Evolutionary conservation across 2,113 vertebrate genomes (phyloP), one percentile per base, ranked within the genome.

Genomic region (Dissostichus mawsoni): DNA sequence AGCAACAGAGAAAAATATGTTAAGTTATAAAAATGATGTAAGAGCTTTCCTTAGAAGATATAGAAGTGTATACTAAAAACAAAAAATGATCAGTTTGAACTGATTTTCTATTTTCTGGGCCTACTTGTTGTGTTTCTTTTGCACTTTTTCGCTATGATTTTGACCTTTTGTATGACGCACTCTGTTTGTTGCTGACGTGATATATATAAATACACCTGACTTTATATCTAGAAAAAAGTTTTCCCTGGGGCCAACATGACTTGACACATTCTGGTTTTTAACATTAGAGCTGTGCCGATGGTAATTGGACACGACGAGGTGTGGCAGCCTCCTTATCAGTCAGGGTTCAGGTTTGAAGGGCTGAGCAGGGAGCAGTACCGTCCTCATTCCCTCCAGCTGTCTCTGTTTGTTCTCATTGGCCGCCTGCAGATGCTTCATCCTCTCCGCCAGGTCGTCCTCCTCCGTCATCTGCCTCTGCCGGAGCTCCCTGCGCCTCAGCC

Each of bases 341-440:
- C 23, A 13, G 11, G n/a, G 18, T 68, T 66, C 11, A 44, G 36
- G 23, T 25, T 56, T 58, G 2, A 50, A 23, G 16, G 12, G 29
- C 61, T 67, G 13, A 51, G 7, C 6, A 1, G 17, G 11, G 17
- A 73, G 14, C 78, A 23, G 52, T 78, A 99, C 98, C 97, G 96
- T 96, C 76, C 94, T 90, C 95, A 99, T 95, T 0, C 85, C 89
- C 93, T 99, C 98, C 92, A 99, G 95, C 16, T 98, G 94, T 74
- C 90, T 94, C 92, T 99, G 97, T 70, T 98, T 99, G 92, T 93
- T 95, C 84, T 99, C 98, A 0, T 97, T 98, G 82, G 96, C 96
- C 0, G 70, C 81, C 86, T 97, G 97, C 51, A 99, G 96, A 11
- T 95, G 96, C 82, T 91, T 96, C 97, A 99, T 98, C 90, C 94